Evolutionary conservation across 2,113 vertebrate genomes (phyloP).

Genomic region (Entelurus aequoreus): DNA sequence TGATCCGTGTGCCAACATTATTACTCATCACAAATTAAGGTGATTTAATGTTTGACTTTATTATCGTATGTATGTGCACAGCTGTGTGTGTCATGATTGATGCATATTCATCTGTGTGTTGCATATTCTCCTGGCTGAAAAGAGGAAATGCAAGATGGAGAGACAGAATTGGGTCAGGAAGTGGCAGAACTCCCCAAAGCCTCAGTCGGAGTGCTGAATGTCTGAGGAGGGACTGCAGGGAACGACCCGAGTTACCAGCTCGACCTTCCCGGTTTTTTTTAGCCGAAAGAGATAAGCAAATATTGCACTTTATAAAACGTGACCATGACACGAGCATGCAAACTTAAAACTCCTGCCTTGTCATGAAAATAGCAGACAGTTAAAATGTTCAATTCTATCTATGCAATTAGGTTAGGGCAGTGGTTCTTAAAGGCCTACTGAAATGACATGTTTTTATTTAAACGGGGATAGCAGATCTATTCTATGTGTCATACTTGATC

Average conservation of each 20-base stretch:
- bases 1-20: no score
- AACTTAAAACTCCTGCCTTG: conserved; percentile 1
- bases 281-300: conserved; percentile 34
- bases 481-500: no score
- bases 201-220: conserved; percentile 28
- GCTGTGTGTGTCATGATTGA: conserved; percentile 10
- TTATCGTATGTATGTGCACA: background rate
- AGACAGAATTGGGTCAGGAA: conserved; percentile 59
- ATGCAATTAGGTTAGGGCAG: no score
- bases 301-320: conserved; percentile 21
- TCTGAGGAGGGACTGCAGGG: conserved; percentile 37
- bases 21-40: background rate
- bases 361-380: no score
- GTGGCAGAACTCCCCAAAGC: conserved; percentile 38
- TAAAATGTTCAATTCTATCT: no score
- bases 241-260: conserved; percentile 37
- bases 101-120: conserved; percentile 41
- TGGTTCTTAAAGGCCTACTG: no score
- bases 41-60: background rate
- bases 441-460: no score
- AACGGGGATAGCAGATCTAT: no score
- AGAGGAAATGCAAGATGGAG: conserved; percentile 42
- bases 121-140: conserved; percentile 36
- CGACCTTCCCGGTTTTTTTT: conserved; percentile 9
- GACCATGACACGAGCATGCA: background rate